These are phyloP conservation scores for Bombus confusus DNA, from an alignment of 1,140 invertebrate genomes.

Conservation along the genomic window DNA sequence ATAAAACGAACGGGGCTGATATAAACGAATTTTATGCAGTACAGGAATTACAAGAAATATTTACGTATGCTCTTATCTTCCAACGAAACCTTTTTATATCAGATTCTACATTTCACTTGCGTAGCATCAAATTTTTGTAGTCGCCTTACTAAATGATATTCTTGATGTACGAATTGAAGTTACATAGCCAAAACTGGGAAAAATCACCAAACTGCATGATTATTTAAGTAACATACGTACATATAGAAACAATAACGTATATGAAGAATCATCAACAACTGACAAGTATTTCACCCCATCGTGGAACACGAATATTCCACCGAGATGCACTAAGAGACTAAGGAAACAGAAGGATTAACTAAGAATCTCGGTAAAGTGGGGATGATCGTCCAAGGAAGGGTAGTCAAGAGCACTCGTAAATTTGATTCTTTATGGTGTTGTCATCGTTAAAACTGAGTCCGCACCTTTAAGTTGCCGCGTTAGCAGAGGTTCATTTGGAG, in stretches of 20 bases:
- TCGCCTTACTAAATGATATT: too few relatives aligned
- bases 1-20: too few relatives aligned
- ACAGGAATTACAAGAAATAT: too few relatives aligned
- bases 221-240: background rate
- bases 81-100: too few relatives aligned
- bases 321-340: background rate
- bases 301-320: background rate
- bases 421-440: constrained; percentile 69
- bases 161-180: too few relatives aligned
- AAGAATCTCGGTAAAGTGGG: constrained; percentile 14
- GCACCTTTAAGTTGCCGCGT: constrained; percentile 29
- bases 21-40: too few relatives aligned
- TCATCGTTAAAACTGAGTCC: constrained; percentile 56
- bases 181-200: too few relatives aligned
- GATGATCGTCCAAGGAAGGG: background rate
- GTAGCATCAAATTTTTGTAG: too few relatives aligned
- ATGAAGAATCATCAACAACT: background rate
- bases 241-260: background rate
- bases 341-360: constrained; percentile 14
- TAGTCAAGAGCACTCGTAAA: constrained; percentile 59
- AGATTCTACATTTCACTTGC: too few relatives aligned
- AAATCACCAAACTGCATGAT: background rate
- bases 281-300: background rate
- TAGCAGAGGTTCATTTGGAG: background rate
- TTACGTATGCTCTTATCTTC: too few relatives aligned